Evolutionary conservation across 2,797 vertebrate species (phyloP), one percentile per base, ranked within the genome.

Genomic region (Merluccius polli): DNA sequence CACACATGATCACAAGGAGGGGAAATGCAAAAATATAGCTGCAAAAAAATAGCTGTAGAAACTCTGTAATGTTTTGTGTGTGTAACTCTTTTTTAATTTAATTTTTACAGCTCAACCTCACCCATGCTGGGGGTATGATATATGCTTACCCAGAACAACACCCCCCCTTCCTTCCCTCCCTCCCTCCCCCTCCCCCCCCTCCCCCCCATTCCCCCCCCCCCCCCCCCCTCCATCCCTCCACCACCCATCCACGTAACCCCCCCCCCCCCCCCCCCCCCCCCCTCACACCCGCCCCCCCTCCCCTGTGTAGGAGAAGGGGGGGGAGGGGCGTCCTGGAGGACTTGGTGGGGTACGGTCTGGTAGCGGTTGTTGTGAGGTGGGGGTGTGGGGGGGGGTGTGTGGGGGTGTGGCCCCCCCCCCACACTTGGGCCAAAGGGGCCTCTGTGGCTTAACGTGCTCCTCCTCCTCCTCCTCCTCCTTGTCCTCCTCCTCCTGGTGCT

Each of bases 391-490:
- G 74, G 80, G 80, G 80, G 77, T 0, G 33, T 48, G 33, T 35
- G 33, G 3, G 33, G 3, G 81, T 48, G 18, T 0, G 75, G 75
- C 29, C 32, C 72, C 78, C 81, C 27, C 69, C 12, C 18, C 16
- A 15, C 78, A 32, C 82, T 83, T 82, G 85, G 92, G 90, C 91
- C 89, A 91, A 41, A 90, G 88, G 84, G 87, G 92, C 89, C 90
- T 77, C 73, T 90, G 89, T 90, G 89, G 91, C 93, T 95, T 93
- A 92, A 93, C 94, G 91, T 92, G 91, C 85, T 69, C 27, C 84
- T 90, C 78, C 89, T 84, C 78, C 79, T 85, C 85, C 85, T 90
- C 89, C 86, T 88, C 79, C 88, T 90, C 92, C 92, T 92, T 91
- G 93, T 93, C 94, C 92, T 87, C 86, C 84, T 16, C 15, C 44